These are phyloP conservation scores for Nannoperca obscura DNA, from an alignment of 2,797 vertebrate genomes.

Conservation along the genomic window DNA sequence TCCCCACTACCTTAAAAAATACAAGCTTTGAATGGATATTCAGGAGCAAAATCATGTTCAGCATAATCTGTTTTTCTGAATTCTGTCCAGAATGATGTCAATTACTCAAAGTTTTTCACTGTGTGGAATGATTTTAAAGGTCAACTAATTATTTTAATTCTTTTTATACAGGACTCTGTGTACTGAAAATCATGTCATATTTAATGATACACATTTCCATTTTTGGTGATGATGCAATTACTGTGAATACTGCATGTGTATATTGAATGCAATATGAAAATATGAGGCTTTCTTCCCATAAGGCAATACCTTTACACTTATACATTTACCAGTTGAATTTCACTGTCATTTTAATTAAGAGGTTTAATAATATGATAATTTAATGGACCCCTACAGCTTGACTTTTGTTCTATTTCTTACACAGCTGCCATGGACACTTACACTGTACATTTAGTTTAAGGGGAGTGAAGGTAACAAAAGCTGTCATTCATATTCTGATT, in stretches of 20 bases:
- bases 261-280: neutral
- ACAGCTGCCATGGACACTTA: neutral
- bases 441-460: neutral
- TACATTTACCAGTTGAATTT: neutral
- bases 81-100: constrained; percentile 5
- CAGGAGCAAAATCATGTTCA: neutral
- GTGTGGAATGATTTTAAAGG: neutral
- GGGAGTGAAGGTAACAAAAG: neutral
- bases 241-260: neutral
- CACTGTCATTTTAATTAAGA: neutral
- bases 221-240: neutral
- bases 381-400: too few relatives aligned
- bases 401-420: neutral
- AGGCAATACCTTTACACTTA: neutral
- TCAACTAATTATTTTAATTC: neutral
- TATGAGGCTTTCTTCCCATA: neutral
- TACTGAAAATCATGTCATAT: neutral
- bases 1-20: neutral
- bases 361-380: neutral
- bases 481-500: too few relatives aligned
- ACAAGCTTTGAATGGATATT: neutral
- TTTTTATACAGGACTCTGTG: neutral
- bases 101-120: neutral
- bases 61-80: neutral
- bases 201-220: neutral